Evolutionary conservation across 2,113 vertebrate genomes (phyloP).

Genomic region (Phocoena sinus): DNA sequence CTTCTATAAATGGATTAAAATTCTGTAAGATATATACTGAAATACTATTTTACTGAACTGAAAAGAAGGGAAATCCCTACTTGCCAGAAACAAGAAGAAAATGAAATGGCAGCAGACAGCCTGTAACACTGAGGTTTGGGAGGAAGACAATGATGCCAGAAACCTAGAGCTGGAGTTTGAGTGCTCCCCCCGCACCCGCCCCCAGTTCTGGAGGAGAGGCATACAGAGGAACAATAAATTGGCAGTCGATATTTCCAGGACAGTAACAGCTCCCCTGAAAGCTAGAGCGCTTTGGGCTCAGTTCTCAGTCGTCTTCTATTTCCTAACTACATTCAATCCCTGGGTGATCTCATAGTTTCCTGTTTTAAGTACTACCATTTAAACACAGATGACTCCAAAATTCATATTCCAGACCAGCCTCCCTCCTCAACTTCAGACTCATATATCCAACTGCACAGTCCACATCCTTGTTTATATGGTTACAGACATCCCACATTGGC

Average conservation of each 20-base stretch:
- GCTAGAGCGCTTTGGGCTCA: neutral
- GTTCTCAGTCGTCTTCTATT: neutral
- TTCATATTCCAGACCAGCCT: neutral
- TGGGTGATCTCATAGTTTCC: neutral
- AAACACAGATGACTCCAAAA: neutral
- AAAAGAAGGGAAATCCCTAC: neutral
- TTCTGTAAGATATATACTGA: neutral
- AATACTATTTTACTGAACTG: neutral
- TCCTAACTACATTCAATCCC: neutral
- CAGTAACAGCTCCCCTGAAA: neutral
- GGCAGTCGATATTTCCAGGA: neutral
- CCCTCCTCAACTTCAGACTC: neutral
- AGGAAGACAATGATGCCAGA: neutral
- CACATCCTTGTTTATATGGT: neutral
- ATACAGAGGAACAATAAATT: neutral
- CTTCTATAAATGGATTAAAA: neutral
- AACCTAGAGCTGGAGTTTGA: neutral
- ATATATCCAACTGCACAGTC: too few relatives aligned
- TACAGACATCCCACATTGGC: neutral
- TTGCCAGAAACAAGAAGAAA: neutral
- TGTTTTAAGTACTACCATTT: neutral
- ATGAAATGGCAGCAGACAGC: neutral
- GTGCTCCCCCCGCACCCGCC: neutral
- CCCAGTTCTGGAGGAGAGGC: neutral
- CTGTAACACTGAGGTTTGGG: too few relatives aligned